A percentile compares a stretch with the other conserved stretches of the same genome.
phyloP scores from a whole-genome alignment of 2,888 invertebrate species.

The Sarcophaga caerulescens region DNA sequence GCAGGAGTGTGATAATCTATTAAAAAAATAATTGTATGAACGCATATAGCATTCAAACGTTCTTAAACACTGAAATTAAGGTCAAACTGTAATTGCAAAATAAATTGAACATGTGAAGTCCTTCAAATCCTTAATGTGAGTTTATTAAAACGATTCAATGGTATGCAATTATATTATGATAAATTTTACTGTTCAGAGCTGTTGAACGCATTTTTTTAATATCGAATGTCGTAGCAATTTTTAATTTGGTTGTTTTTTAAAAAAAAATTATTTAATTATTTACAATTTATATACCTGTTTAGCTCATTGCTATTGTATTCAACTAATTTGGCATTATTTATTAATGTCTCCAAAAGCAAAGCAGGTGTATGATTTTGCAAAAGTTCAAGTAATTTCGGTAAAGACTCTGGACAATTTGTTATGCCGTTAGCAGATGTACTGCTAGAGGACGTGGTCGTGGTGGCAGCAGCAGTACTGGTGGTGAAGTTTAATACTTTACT shows the following conservation, averaged over 20 bases:
- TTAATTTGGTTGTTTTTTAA: background rate
- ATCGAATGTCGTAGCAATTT: too few species aligned
- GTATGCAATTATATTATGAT: too few species aligned
- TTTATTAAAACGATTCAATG: too few species aligned
- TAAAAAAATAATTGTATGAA: too few species aligned
- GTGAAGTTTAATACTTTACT: slow-evolving; percentile 35
- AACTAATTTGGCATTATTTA: slow-evolving; percentile 54
- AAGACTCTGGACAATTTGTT: background rate
- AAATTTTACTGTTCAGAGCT: too few species aligned
- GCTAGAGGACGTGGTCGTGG: background rate
- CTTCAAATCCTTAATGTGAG: too few species aligned
- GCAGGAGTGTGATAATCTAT: too few species aligned
- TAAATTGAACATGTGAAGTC: too few species aligned
- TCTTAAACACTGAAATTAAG: too few species aligned
- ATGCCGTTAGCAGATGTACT: background rate
- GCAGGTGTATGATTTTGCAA: slow-evolving; percentile 50
- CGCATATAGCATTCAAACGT: too few species aligned
- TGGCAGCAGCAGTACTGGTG: background rate
- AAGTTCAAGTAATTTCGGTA: slow-evolving; percentile 39
- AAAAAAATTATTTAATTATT: background rate
- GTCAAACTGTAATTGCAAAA: too few species aligned
- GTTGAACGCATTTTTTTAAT: too few species aligned
- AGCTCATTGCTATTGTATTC: slow-evolving; percentile 27
- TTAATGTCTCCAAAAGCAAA: slow-evolving; percentile 51
- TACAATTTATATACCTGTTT: slow-evolving; percentile 44